Evolutionary conservation across 2,888 invertebrate species (phyloP).

Genomic region (Boloria selene): DNA sequence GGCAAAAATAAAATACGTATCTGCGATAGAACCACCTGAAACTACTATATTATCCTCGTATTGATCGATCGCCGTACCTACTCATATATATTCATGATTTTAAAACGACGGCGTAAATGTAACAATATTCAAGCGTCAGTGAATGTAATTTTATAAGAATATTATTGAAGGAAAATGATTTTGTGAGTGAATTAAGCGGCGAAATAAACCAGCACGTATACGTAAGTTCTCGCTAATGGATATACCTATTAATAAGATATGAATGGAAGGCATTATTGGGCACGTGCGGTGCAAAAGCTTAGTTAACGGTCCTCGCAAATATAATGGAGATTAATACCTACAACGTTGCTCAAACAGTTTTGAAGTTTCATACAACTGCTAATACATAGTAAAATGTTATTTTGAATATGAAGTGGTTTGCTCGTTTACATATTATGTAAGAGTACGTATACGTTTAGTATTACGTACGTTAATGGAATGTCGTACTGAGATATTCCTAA

Average conservation of each 20-base stretch:
- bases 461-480: too few relatives aligned
- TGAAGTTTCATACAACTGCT: not conserved
- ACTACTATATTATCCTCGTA: too few relatives aligned
- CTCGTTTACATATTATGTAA: too few relatives aligned
- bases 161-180: constrained; percentile 1
- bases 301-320: not conserved
- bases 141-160: not conserved
- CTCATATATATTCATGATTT: too few relatives aligned
- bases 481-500: too few relatives aligned
- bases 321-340: not conserved
- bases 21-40: not conserved
- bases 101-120: not conserved
- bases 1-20: not conserved
- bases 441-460: too few relatives aligned
- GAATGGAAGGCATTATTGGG: constrained; percentile 24
- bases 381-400: too few relatives aligned
- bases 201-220: constrained; percentile 1
- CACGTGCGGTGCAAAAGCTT: constrained; percentile 22
- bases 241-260: constrained; percentile 24
- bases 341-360: not conserved
- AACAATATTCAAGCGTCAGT: too few relatives aligned
- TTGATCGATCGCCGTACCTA: too few relatives aligned
- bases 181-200: not conserved
- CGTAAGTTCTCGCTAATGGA: constrained; percentile 3
- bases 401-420: too few relatives aligned